Evolutionary conservation across 2,113 vertebrate species (phyloP), one percentile per base, ranked within the genome.

Genomic region (Prochilodus magdalenae): DNA sequence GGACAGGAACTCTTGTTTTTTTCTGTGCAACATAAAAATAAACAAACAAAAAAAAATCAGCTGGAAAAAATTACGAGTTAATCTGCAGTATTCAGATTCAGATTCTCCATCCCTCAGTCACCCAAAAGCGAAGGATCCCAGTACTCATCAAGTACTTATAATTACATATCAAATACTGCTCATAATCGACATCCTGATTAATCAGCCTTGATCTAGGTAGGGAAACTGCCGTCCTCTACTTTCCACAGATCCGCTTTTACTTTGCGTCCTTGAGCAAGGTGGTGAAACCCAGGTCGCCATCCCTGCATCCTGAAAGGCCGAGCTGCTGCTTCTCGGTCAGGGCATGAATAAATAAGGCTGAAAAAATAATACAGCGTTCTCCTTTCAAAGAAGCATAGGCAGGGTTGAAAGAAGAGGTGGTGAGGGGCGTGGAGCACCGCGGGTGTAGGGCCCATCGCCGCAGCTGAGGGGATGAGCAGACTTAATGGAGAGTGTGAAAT

Each of bases 401-500:
- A 29, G 63, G 20, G 33, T n/a, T 65, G 24, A 11, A 47, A 51
- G 60, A 11, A 36, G 30, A 69, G 36, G 57, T 47, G 33, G n/a
- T 30, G 78, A 12, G 16, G 80, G 80, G 62, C 60, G 65, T 51
- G 3, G 18, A 36, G 79, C 55, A 33, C n/a, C 12, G 57, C 36
- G 60, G 55, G 30, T 47, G 57, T 76, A 57, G 33, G 22, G 29
- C 22, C 55, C n/a, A 15, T 51, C 40, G 22, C 40, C 40, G 22
- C 67, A 79, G 71, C 71, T 13, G 3, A 66, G 72, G 79, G 33
- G 20, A 29, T 71, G 73, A 71, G 65, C 70, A 40, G 70, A 74
- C 63, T 74, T 81, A 81, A 74, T 74, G 69, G 78, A 81, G 60
- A 81, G 71, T 36, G 44, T 65, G 71, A 81, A 66, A 81, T 81